These are phyloP conservation scores for Epirrhoe tristata DNA, from an alignment of 2,888 invertebrate genomes.

Conservation along the genomic window DNA sequence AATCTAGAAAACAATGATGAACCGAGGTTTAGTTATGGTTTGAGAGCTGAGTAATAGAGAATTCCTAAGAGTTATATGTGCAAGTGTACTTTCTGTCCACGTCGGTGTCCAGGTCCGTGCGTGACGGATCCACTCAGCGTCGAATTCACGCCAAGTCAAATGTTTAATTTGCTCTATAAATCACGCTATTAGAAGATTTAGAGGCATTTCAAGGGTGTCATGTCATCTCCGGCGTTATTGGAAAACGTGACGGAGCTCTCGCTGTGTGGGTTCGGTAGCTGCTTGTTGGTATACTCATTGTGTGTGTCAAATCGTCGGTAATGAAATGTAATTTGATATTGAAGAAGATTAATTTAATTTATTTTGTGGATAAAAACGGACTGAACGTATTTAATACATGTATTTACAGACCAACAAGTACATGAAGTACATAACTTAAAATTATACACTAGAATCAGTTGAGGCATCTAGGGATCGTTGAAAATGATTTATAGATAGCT, in stretches of 20 bases:
- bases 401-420: no score
- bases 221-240: conserved; percentile 80
- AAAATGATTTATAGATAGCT: no score
- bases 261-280: conserved; percentile 66
- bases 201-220: conserved; percentile 84
- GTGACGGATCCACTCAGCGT: conserved; percentile 83
- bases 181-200: conserved; percentile 76
- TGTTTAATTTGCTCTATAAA: conserved; percentile 86
- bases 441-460: no score
- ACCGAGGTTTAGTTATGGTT: no score
- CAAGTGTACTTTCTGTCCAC: conserved; percentile 43
- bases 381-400: no score
- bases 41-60: no score
- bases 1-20: no score
- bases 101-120: conserved; percentile 69
- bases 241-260: conserved; percentile 76
- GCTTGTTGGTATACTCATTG: conserved; percentile 68
- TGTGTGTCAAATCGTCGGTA: conserved; percentile 63
- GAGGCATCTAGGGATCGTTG: no score
- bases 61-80: conserved; percentile 3
- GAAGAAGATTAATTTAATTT: conserved; percentile 30
- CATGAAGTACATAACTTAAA: no score
- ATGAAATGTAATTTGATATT: conserved; percentile 40
- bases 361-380: not conserved
- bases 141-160: conserved; percentile 85